Base-by-base conservation (phyloP, 1,140 invertebrate species). In the Dendroctonus valens region DNA sequence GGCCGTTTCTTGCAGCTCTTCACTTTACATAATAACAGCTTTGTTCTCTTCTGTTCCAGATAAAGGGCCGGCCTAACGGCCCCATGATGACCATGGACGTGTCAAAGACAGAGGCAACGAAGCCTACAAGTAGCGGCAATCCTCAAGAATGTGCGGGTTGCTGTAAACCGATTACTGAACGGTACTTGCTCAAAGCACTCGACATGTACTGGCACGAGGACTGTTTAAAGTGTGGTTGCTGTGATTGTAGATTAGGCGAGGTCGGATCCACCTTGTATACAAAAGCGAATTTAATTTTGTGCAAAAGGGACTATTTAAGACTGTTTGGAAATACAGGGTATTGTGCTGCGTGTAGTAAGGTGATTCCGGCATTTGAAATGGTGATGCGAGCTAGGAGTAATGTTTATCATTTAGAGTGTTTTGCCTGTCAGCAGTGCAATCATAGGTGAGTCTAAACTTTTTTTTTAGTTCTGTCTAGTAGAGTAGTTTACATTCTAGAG, bases 331-430 rank as follows among this genome's bases (percentile, higher is more conserved):
- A 90, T 72, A 93, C 91, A n/a, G 91, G 91, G 41, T 91, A 93
- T 79, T 98, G 96, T 83, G 91, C 94, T 41, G 94, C 94, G 12
- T 96, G 93, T 81, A 91, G 91, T 79, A 97, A 98, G 84, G 91
- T 94, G 74, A 98, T 99, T 79, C 96, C 96, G 5, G 95, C 96
- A 49, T 98, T 97, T 79, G 96, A 98, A 81, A 97, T 98, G 94
- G 97, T 98, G 63, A 99, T 99, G 96, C 85, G 95, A 73, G 96
- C 96, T 11, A 90, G 93, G 77, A 92, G 87, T 76, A 97, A 98
- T 78, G 96, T 98, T 46, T 98, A 98, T 79, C 96, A 98, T 80
- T 83, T 99, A 69, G 96, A 98, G 79, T 99, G 96, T 81, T 99
- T 99, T 79, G 95, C 96, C 49, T 99, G 96, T 79, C 95, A 98